phyloP scores from a whole-genome alignment of 2,113 vertebrate genomes.

The Todiramphus saurophagus region DNA sequence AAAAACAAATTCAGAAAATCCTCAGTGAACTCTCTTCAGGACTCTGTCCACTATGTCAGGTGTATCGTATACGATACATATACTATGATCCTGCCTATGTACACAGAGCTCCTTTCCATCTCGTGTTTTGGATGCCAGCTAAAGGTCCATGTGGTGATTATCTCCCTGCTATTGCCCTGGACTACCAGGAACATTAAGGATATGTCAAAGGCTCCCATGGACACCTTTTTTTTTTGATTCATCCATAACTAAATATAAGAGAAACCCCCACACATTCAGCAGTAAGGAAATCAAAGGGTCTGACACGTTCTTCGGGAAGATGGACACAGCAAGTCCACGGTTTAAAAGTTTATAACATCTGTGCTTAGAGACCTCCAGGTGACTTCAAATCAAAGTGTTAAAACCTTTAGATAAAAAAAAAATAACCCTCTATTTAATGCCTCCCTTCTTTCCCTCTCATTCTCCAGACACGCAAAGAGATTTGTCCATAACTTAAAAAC shows the following conservation, averaged over 20 bases:
- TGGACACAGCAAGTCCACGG: fast-evolving
- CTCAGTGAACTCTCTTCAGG: not conserved
- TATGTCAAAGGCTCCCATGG: not conserved
- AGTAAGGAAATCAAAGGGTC: not conserved
- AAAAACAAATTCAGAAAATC: not conserved
- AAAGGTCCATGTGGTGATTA: fast-evolving
- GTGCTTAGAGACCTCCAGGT: not conserved
- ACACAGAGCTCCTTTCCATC: not conserved
- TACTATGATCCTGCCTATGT: not conserved
- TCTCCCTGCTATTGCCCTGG: not conserved
- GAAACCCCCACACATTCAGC: not conserved
- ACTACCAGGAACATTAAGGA: not conserved
- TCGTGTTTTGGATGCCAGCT: not conserved
- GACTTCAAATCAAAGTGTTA: not conserved
- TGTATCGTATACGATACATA: fast-evolving
- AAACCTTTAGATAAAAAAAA: not conserved
- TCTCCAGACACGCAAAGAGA: not conserved
- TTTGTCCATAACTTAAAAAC: not conserved
- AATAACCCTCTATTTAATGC: not conserved
- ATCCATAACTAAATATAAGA: not conserved
- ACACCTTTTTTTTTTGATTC: not conserved
- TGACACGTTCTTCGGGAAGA: not conserved
- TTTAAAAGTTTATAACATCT: not conserved
- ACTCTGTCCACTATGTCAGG: not conserved
- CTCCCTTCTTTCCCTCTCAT: not conserved